A percentile compares a stretch with the other conserved stretches of the same genome.
Evolutionary conservation across 2,113 vertebrate genomes (phyloP).

Genomic region (Sebastes schlegelii): DNA sequence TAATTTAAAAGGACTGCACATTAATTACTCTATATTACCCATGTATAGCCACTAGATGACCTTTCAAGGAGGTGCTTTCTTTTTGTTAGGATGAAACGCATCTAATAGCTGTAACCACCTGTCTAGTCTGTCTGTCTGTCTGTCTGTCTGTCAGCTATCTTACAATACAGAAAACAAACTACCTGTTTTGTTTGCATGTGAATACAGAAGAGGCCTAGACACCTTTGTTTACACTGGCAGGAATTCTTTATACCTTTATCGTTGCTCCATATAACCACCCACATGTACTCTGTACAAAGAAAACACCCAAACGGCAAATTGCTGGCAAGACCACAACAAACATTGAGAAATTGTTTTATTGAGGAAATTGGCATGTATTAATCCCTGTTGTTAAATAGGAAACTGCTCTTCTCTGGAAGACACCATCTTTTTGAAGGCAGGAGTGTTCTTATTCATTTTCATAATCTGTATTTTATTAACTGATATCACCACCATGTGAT

Average conservation of each 20-base stretch:
- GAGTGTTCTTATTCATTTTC: constrained; percentile 1
- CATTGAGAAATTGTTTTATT: neutral
- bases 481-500: constrained; percentile 18
- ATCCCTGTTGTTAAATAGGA: neutral
- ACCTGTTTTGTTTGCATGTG: constrained; percentile 10
- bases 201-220: constrained; percentile 12
- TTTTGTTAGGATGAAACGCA: neutral
- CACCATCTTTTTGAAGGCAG: neutral
- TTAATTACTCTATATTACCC: neutral
- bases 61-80: neutral
- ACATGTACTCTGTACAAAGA: neutral
- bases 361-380: neutral
- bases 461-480: constrained; percentile 23
- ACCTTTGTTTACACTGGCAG: constrained; percentile 35
- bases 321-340: neutral
- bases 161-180: neutral
- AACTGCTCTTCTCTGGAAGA: neutral
- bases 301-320: constrained; percentile 5
- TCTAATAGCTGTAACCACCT: neutral
- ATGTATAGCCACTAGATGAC: neutral
- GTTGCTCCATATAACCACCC: constrained; percentile 19
- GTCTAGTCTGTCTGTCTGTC: neutral
- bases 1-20: neutral
- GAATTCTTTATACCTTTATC: constrained; percentile 14
- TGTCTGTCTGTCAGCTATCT: no score